Base-by-base conservation (phyloP, 1,140 invertebrate species). In the Steinernema feltiae region DNA sequence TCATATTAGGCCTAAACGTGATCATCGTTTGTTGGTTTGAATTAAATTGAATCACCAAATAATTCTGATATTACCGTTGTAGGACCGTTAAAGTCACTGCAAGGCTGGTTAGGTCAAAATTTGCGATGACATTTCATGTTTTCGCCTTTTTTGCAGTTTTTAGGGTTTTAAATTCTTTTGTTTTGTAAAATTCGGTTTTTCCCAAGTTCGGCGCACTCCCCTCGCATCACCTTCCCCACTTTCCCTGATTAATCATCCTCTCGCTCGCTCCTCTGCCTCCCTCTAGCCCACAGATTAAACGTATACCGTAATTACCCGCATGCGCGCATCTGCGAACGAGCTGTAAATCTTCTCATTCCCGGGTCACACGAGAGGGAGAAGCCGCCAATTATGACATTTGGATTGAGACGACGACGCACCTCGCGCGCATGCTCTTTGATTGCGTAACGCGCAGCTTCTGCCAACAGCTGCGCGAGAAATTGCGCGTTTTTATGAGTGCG, bases 311-410 rank as follows among this genome's bases (percentile, higher is more conserved):
- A 46, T 46, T 46, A 46, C 7, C 7, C 41, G n/a, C n/a, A 46
- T 46, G 41, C 41, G 7, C 41, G n/a, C n/a, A n/a, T n/a, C n/a
- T n/a, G 41, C 41, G 41, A 7, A n/a, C 41, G n/a, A n/a, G 53
- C 24, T 63, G 53, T 63, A 63, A 63, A 63, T 63, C 53, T 63
- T 27, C 53, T 27, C 24, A 7, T 63, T 3, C 3, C 53, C 12
- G 24, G 53, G 53, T 63, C 53, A 63, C 12, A 27, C n/a, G n/a
- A 63, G 35, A 63, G 24, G 53, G 53, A 63, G 24, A 63, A 63
- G 53, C 53, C 53, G 53, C 53, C 53, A 63, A 63, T 63, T 63
- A 63, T 63, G 53, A 63, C 53, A 63, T 63, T 63, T 63, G 53
- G 12, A 27, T 27, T 27, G 2, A 63, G 35, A 18, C 35, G 18